phyloP scores from a whole-genome alignment of 2,888 invertebrate genomes.

The Mythimna lalbum region DNA sequence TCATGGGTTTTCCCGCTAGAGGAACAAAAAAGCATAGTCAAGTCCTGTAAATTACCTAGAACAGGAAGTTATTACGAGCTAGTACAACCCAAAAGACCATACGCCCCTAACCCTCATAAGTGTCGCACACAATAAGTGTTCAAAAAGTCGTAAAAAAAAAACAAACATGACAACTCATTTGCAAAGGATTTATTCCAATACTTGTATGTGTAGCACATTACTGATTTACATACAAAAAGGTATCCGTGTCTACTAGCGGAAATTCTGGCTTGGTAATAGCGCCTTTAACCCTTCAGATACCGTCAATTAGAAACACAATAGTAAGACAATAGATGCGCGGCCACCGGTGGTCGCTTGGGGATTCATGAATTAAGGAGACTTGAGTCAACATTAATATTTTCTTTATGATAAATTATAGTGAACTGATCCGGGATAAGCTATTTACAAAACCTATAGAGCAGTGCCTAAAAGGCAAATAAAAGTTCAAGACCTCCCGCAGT shows the following conservation, averaged over 20 bases:
- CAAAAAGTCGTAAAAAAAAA: not conserved
- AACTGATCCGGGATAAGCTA: not conserved
- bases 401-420: constrained; percentile 2
- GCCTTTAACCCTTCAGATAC: no score
- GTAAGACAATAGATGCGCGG: no score
- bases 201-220: constrained; percentile 1
- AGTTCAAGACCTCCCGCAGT: constrained; percentile 35
- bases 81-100: not conserved
- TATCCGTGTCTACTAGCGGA: not conserved
- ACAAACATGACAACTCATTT: no score
- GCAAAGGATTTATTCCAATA: not conserved
- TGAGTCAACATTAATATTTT: not conserved
- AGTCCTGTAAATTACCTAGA: not conserved
- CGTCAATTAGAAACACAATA: no score
- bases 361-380: no score
- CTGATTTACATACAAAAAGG: not conserved
- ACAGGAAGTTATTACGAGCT: not conserved
- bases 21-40: not conserved
- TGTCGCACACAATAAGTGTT: not conserved
- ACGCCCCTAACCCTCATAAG: not conserved
- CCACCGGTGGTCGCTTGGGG: no score
- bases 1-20: not conserved
- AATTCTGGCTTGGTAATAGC: not conserved
- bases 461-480: constrained; percentile 21
- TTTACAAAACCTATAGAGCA: not conserved